Evolutionary conservation across 2,797 vertebrate species (phyloP), one percentile per base, ranked within the genome.

Genomic region (Pseudochirops cupreus): DNA sequence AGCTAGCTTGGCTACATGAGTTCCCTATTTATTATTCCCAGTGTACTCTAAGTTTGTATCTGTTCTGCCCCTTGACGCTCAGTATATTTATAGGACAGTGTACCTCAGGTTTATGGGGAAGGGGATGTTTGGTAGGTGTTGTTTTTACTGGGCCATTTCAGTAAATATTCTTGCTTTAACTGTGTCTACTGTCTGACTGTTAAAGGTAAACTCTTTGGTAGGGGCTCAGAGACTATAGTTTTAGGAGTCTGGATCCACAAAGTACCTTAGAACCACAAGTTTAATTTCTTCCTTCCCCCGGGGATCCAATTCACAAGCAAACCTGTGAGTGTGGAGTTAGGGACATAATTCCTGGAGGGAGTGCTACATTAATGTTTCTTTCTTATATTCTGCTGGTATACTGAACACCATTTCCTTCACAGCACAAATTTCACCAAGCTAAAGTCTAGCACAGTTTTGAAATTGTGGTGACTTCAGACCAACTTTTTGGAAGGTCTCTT

Each of bases 321-420:
- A 18, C 58, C 62, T 18, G 33, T n/a, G 62, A 74, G 62, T 18
- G 33, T 0, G 0, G 33, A 39, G 13, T n/a, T n/a, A 74, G 62
- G 62, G 21, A 39, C 33, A 1, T n/a, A n/a, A 33, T 18, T 39
- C 67, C 67, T 24, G 10, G n/a, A 82, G n/a, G n/a, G 18, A 33
- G 46, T 4, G 3, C 46, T 93, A 3, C 50, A 29, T 28, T 46
- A 59, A 89, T 18, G 5, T 53, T 53, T 57, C 21, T 93, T 90
- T 82, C 91, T 87, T 26, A 46, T 28, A 55, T 94, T 92, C 57
- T 59, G 29, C n/a, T 89, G n/a, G 89, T 89, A n/a, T 58, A 91
- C 56, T 91, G 56, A 90, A 91, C 50, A 91, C 67, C 92, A n/a
- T 92, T 95, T 74, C 53, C 50, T 91, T 90, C 74, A 46, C 91